Evolutionary conservation across 2,113 vertebrate genomes (phyloP).

Genomic region (Erythrolamprus reginae): DNA sequence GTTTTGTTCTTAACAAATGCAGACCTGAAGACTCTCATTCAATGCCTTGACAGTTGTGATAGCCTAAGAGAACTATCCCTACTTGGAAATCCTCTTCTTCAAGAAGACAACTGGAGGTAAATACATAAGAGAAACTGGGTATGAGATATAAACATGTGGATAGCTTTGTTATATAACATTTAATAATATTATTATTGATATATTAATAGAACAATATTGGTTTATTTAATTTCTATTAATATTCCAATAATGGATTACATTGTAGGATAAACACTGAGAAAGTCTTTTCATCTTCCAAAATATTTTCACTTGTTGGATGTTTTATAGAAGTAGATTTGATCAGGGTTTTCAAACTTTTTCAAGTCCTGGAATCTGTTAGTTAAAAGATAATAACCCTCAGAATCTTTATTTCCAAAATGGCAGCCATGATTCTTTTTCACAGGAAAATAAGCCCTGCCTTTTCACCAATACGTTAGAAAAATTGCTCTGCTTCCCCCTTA

Average conservation of each 20-base stretch:
- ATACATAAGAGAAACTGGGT: conserved; percentile 4
- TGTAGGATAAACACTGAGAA: not conserved
- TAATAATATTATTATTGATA: not conserved
- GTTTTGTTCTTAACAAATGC: conserved; percentile 23
- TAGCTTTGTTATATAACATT: not conserved
- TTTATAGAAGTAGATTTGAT: not conserved
- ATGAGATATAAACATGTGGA: not conserved
- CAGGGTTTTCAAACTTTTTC: not conserved
- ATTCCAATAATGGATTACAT: not conserved
- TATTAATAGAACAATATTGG: not conserved
- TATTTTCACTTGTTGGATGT: not conserved
- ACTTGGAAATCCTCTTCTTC: conserved; percentile 82
- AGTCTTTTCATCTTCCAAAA: not conserved
- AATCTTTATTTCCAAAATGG: not conserved
- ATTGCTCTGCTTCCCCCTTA: not conserved
- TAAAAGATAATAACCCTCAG: not conserved
- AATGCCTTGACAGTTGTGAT: conserved; percentile 70
- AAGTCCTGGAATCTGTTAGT: not conserved
- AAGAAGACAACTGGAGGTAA: conserved; percentile 86
- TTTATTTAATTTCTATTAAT: too few species aligned
- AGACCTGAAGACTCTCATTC: conserved; percentile 74
- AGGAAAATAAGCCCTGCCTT: not conserved
- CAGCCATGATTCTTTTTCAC: not conserved
- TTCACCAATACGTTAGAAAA: not conserved
- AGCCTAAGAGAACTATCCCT: conserved; percentile 74